Evolutionary conservation across 2,888 invertebrate genomes (phyloP), one percentile per base, ranked within the genome.

Genomic region (Ectemnius cavifrons): DNA sequence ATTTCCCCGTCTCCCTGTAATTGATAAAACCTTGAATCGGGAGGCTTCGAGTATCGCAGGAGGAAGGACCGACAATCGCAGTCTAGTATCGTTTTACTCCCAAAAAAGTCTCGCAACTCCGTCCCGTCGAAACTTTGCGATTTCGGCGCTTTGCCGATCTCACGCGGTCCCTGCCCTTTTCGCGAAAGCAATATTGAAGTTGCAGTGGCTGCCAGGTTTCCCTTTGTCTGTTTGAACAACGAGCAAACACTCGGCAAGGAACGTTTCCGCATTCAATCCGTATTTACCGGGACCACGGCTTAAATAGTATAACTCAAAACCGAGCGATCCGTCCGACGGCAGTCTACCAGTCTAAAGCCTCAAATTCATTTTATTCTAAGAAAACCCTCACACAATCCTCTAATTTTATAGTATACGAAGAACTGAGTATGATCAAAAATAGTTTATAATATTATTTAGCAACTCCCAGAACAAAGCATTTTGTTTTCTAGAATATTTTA

Each of bases 151-250:
- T 52, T 52, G 52, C 16, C 52, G 52, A 52, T 52, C 16, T 16
- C 16, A 14, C n/a, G n/a, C 52, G 16, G 16, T 11, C 37, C 11
- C 37, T 37, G 8, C 37, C 37, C 8, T 37, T 37, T 37, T 37
- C 37, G 37, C 52, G 16, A 52, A 52, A 52, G 52, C 52, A 52
- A 52, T 52, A 52, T 52, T 14, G n/a, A 52, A 52, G 52, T 52
- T 52, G 16, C 52, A 16, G n/a, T 52, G 16, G 14, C 16, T 14
- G 52, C n/a, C 5, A 14, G n/a, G 52, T 16, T 52, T 52, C 52
- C 52, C 52, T 52, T 52, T 52, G 52, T 52, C 52, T 16, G 16
- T 52, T 52, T 14, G 52, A 16, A 52, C 16, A 52, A 16, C 52
- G 52, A 52, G 52, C 52, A 52, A 52, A 52, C 52, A 52, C 52